Evolutionary conservation across 1,140 invertebrate species (phyloP), one percentile per base, ranked within the genome.

Genomic region (Drosophila tani): DNA sequence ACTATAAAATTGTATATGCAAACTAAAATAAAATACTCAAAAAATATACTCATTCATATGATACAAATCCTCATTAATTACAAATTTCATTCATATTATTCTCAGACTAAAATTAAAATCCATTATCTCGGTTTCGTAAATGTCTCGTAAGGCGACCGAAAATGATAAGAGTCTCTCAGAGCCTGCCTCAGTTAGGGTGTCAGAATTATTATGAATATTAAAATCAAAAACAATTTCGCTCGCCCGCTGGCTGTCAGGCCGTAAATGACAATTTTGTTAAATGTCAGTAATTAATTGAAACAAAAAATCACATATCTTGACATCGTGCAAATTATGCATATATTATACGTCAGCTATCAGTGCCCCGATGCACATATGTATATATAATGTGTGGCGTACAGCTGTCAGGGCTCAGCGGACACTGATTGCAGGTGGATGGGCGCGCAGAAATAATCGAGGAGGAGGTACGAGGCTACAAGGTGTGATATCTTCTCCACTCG

Each of bases 261-360:
- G 55, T 71, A 88, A 83, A 83, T 88, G 65, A 75, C 74, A 73
- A 75, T 90, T 81, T 79, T 78, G 67, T 81, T 88, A 81, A 88
- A 71, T 78, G 74, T 55, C 67, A 83, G 69, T 84, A 87, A 87
- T 87, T 87, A 81, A 88, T 84, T 87, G 82, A 78, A 68, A 62
- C 62, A 66, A 58, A 75, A 84, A 87, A 74, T 74, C 68, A 79
- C 76, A 70, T 60, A 70, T 70, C 58, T 56, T 57, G 64, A 32
- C 67, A 46, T 21, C 62, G 49, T 45, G 47, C 67, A 53, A 40
- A 66, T 43, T 62, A 38, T 49, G 56, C 41, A 51, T 67, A 75
- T 35, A 75, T 53, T 66, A 51, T 53, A 55, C 40, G 41, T 35
- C 35, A 38, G n/a, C 41, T 66, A 63, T 75, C 46, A 47, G 45